phyloP scores from a whole-genome alignment of 2,113 vertebrate genomes.

The Rissa tridactyla region DNA sequence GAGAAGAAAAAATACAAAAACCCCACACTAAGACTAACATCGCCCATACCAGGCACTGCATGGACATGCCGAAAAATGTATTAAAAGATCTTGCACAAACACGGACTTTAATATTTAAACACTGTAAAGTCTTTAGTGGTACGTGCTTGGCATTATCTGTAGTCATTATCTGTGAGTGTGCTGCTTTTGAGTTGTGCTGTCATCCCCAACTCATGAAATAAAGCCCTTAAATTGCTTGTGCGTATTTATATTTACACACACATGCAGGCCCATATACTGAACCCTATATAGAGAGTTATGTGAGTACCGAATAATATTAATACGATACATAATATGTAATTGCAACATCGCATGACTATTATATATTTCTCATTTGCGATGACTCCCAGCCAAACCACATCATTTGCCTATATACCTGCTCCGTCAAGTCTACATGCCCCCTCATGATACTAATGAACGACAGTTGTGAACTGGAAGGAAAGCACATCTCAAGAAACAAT shows the following conservation, averaged over 20 bases:
- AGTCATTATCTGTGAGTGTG: not conserved
- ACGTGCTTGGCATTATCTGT: not conserved
- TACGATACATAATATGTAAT: not conserved
- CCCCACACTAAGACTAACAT: fast-evolving
- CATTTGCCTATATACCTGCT: not conserved
- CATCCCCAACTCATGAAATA: not conserved
- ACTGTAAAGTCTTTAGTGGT: not conserved
- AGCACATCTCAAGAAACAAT: not conserved
- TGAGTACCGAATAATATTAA: not conserved
- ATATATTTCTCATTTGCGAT: not conserved
- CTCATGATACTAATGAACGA: not conserved
- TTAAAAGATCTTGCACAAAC: not conserved
- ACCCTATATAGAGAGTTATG: not conserved
- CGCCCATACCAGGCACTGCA: fast-evolving
- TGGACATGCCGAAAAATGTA: fast-evolving
- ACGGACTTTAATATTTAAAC: not conserved
- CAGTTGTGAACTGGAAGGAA: not conserved
- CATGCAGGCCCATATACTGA: not conserved
- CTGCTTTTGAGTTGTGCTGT: not conserved
- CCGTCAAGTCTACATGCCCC: not conserved
- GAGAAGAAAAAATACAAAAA: fast-evolving
- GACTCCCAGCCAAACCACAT: slow-evolving; percentile 27
- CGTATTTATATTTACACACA: not conserved
- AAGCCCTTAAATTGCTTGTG: not conserved
- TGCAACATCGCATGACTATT: not conserved